Percentiles rank a stretch among this genome's conserved stretches.
Conservation (phyloP, 2,113 vertebrate genomes). For the Micronisus gabar region DNA sequence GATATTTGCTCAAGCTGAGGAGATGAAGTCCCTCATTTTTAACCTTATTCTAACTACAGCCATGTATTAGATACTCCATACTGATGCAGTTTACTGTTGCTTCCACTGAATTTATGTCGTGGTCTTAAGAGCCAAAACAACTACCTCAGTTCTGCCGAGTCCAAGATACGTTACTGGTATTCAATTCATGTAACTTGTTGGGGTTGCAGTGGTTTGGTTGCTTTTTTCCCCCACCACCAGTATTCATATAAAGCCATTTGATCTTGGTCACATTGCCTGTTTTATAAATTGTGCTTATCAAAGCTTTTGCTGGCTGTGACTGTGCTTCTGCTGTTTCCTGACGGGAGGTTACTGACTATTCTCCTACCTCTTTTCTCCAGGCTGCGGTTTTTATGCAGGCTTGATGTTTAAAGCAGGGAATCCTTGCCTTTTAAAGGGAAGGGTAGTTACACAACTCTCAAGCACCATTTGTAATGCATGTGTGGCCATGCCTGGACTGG, state of each 20-base stretch:
- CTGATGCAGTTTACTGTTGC: not conserved
- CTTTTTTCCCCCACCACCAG: not conserved
- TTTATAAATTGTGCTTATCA: not conserved
- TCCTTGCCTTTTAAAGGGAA: not conserved
- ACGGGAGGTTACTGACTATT: not conserved
- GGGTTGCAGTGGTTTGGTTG: not conserved
- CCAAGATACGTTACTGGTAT: not conserved
- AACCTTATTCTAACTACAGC: not conserved
- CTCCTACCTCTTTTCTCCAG: not conserved
- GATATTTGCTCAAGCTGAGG: not conserved
- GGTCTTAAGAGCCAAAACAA: not conserved
- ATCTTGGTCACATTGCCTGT: not conserved
- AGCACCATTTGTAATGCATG: not conserved
- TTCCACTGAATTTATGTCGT: not conserved
- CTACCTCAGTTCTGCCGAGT: not conserved
- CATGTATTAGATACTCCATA: accelerated
- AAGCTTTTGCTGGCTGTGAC: not conserved
- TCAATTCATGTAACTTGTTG: not conserved
- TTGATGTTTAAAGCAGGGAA: not conserved
- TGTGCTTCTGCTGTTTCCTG: not conserved
- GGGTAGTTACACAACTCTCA: not conserved
- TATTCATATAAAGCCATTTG: not conserved
- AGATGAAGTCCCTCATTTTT: not conserved
- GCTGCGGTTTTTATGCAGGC: not conserved
- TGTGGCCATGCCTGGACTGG: not conserved